A percentile compares a stretch with the other conserved stretches of the same genome.
Conservation (phyloP, 2,888 invertebrate species). For the Chymomyza caudatula region DNA sequence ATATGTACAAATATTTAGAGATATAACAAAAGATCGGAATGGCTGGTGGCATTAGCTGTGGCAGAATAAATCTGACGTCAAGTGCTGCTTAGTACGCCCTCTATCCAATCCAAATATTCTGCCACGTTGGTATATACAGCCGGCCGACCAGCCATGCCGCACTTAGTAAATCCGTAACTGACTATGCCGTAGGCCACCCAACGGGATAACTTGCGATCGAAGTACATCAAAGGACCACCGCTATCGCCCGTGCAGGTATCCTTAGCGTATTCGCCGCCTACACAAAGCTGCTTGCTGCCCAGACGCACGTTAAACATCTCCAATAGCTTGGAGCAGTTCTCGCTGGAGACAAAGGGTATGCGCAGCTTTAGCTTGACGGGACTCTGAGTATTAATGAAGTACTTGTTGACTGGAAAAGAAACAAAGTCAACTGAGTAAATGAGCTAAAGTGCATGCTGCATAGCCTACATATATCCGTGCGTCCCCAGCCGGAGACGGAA, state of each 20-base stretch:
- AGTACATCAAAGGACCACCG: constrained; percentile 86
- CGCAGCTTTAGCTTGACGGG: constrained; percentile 83
- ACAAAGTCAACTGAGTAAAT: no score
- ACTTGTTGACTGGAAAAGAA: constrained; percentile 72
- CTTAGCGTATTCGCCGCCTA: constrained; percentile 83
- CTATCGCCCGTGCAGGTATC: constrained; percentile 86
- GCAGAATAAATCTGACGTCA: constrained; percentile 41
- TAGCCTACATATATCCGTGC: constrained; percentile 79
- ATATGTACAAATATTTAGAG: constrained; percentile 67
- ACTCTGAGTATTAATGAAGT: constrained; percentile 78
- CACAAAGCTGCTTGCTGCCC: constrained; percentile 82
- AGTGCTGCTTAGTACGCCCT: constrained; percentile 37
- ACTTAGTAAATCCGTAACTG: constrained; percentile 83
- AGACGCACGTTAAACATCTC: constrained; percentile 79
- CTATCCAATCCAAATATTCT: constrained; percentile 83
- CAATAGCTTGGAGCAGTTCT: constrained; percentile 80
- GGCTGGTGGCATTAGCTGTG: background rate
- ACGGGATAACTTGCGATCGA: constrained; percentile 76
- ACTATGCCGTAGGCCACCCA: constrained; percentile 83
- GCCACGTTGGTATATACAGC: constrained; percentile 84
- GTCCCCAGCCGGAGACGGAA: constrained; percentile 82
- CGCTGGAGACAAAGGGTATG: constrained; percentile 80
- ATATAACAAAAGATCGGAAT: constrained; percentile 13
- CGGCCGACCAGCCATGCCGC: constrained; percentile 83
- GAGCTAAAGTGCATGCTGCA: no score